Conservation (phyloP, 2,797 vertebrate genomes). For the Phalanger gymnotis region DNA sequence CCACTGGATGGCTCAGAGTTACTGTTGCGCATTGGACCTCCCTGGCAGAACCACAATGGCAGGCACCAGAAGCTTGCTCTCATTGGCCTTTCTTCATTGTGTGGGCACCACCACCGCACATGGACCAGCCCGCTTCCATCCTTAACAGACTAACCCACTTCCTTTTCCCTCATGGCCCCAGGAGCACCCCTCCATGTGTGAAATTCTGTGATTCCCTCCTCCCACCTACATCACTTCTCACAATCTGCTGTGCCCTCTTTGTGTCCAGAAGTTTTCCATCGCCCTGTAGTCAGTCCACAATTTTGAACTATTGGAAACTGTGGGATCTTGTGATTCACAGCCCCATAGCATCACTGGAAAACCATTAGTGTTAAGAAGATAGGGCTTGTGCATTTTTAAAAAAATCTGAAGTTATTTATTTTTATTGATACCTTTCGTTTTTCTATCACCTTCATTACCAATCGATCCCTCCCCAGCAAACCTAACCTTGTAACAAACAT, state of each 20-base stretch:
- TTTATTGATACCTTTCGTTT: neutral
- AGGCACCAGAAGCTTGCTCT: neutral
- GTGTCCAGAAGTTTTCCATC: constrained; percentile 41
- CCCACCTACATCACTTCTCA: neutral
- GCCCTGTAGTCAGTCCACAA: neutral
- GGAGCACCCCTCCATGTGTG: constrained; percentile 54
- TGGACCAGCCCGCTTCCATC: neutral
- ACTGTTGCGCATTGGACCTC: neutral
- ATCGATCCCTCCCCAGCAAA: neutral
- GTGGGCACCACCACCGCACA: too few species aligned
- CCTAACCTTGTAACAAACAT: neutral
- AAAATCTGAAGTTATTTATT: neutral
- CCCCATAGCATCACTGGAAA: neutral
- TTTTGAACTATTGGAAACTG: neutral
- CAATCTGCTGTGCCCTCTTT: constrained; percentile 45
- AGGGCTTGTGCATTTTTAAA: too few species aligned
- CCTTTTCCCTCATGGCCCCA: neutral
- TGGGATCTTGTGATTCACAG: neutral
- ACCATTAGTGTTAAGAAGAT: neutral
- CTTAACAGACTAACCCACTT: neutral
- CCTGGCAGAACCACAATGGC: fast-evolving
- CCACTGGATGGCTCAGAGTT: neutral
- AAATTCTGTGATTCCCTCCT: constrained; percentile 17
- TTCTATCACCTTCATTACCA: neutral
- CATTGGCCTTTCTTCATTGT: too few species aligned